Percentiles rank a stretch among this genome's conserved stretches.
Evolutionary conservation across 2,888 invertebrate genomes (phyloP).

Genomic region (Sicus ferrugineus): DNA sequence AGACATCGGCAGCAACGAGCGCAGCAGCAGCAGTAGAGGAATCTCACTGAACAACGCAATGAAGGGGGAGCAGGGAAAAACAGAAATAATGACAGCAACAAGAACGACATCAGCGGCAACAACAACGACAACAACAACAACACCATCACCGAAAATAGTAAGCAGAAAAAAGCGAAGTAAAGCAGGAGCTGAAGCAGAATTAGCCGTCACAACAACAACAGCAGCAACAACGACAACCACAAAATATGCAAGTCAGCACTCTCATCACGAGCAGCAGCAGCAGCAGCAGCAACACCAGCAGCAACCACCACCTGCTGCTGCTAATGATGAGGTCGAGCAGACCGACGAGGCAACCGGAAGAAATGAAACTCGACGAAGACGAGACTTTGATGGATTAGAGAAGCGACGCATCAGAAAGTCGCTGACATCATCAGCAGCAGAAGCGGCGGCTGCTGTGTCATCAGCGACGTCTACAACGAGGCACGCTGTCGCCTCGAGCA

Average conservation of each 20-base stretch:
- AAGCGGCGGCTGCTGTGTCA: conserved; percentile 37
- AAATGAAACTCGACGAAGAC: conserved; percentile 21
- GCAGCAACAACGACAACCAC: conserved; percentile 37
- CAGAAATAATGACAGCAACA: conserved; percentile 20
- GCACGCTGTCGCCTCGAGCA: conserved; percentile 24
- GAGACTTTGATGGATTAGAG: conserved; percentile 52
- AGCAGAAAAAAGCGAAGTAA: conserved; percentile 17
- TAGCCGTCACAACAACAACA: conserved; percentile 33
- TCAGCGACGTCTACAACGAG: conserved; percentile 27
- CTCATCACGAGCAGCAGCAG: conserved; percentile 38
- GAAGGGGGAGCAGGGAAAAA: neutral
- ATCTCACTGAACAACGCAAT: neutral
- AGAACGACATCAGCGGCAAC: conserved; percentile 27
- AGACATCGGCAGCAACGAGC: conserved; percentile 23
- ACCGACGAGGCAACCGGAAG: neutral
- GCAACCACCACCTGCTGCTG: conserved; percentile 38
- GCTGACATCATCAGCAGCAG: conserved; percentile 45
- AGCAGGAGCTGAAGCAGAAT: conserved; percentile 27
- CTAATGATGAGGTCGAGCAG: conserved; percentile 36
- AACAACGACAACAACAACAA: neutral
- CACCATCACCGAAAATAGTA: conserved; percentile 32
- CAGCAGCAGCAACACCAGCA: conserved; percentile 38
- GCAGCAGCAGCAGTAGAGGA: conserved; percentile 6
- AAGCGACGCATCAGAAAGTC: conserved; percentile 60
- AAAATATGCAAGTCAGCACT: conserved; percentile 39